Conservation (phyloP, 1,140 invertebrate species). For the Cepaea nemoralis region DNA sequence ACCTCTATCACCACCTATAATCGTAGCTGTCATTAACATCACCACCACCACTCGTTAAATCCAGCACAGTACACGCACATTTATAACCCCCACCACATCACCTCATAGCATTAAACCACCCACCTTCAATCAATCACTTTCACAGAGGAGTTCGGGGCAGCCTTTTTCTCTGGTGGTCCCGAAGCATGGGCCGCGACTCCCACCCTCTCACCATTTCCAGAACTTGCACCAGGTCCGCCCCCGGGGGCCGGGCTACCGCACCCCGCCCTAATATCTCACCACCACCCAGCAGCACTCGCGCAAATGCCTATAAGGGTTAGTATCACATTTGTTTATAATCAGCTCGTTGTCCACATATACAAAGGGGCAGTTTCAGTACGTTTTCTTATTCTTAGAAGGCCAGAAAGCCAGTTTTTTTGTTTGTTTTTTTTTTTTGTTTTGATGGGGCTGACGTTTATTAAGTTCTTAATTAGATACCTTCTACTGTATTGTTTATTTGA, state of each 20-base stretch:
- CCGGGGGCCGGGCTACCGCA: conserved; percentile 23
- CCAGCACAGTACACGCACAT: background rate
- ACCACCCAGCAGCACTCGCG: conserved; percentile 34
- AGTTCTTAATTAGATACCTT: too few species aligned
- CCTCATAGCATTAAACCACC: background rate
- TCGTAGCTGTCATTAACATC: background rate
- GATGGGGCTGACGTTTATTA: too few species aligned
- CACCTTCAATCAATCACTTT: background rate
- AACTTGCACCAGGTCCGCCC: conserved; percentile 33
- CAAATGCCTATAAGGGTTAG: conserved; percentile 36
- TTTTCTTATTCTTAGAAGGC: too few species aligned
- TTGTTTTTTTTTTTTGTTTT: too few species aligned
- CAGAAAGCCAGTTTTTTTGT: too few species aligned
- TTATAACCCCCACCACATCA: background rate
- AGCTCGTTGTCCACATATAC: background rate
- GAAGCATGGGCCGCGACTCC: conserved; percentile 37
- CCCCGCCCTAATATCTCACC: conserved; percentile 22
- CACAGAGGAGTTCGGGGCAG: conserved; percentile 36
- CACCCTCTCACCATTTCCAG: conserved; percentile 33
- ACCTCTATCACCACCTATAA: background rate
- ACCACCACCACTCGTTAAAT: conserved; percentile 3
- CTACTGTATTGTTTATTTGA: too few species aligned
- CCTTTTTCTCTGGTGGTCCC: conserved; percentile 36
- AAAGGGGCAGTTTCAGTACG: background rate
- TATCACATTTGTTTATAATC: conserved; percentile 11